These are phyloP conservation scores for Scaptodrosophila lebanonensis DNA, from an alignment of 1,140 invertebrate genomes.

Conservation along the genomic window DNA sequence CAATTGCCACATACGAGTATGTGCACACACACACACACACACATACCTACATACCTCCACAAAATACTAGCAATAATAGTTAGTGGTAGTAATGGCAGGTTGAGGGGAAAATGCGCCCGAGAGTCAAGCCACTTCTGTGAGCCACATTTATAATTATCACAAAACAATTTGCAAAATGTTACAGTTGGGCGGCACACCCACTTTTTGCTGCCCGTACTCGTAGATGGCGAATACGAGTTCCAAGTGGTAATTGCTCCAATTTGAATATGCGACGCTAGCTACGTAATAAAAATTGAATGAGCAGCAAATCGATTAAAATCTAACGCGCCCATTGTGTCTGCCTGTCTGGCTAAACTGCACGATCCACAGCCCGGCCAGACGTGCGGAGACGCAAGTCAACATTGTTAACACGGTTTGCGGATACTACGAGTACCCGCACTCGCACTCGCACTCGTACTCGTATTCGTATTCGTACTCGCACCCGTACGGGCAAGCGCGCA, in stretches of 20 bases:
- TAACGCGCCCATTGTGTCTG: conserved; percentile 73
- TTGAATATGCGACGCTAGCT: conserved; percentile 75
- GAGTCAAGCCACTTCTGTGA: conserved; percentile 49
- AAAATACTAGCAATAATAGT: neutral
- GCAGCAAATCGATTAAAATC: conserved; percentile 74
- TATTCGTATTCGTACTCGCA: too few species aligned
- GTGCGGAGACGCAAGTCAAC: conserved; percentile 11
- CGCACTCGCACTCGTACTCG: too few species aligned
- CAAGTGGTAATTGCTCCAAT: conserved; percentile 74
- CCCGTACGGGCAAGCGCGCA: too few species aligned
- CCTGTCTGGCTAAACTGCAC: conserved; percentile 36
- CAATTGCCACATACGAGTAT: too few species aligned
- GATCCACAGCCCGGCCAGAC: conserved; percentile 52
- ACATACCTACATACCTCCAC: too few species aligned
- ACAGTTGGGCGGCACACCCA: conserved; percentile 52
- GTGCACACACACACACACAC: conserved; percentile 38
- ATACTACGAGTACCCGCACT: conserved; percentile 54
- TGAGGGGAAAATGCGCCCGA: too few species aligned
- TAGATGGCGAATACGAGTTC: conserved; percentile 65
- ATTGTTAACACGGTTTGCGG: conserved; percentile 50
- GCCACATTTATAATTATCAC: conserved; percentile 64
- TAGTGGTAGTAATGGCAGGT: neutral
- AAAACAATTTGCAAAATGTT: conserved; percentile 57
- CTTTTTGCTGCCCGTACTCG: too few species aligned
- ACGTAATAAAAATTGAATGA: conserved; percentile 66